These are phyloP conservation scores for Monarcha castaneiventris DNA, from an alignment of 2,113 vertebrate species.

Conservation along the genomic window DNA sequence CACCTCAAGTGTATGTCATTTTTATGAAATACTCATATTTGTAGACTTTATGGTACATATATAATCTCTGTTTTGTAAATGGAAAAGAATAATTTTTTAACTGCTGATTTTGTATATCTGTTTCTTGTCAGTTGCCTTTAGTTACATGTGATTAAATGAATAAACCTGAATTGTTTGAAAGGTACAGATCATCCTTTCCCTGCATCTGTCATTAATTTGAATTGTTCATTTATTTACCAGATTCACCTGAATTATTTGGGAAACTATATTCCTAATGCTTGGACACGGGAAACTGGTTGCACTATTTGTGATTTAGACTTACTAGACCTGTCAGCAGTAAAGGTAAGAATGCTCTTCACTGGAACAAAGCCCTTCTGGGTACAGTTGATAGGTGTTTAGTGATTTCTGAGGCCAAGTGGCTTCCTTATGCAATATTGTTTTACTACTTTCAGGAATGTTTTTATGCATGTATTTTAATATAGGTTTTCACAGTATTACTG, in stretches of 20 bases:
- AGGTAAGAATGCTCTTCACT: slow-evolving; percentile 76
- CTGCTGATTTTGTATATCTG: background rate
- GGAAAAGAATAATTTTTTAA: background rate
- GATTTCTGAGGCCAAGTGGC: background rate
- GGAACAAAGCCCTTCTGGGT: background rate
- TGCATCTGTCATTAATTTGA: background rate
- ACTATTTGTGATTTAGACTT: slow-evolving; percentile 82
- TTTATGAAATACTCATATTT: background rate
- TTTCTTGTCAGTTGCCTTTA: background rate
- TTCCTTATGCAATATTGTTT: background rate
- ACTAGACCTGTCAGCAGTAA: slow-evolving; percentile 80
- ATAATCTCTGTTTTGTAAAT: background rate
- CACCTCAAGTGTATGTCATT: background rate
- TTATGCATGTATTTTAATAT: background rate
- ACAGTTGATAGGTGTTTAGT: background rate
- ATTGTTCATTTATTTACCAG: slow-evolving; percentile 69
- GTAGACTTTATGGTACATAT: background rate
- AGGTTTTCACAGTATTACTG: background rate
- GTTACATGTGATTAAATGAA: background rate
- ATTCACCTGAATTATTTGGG: slow-evolving; percentile 92
- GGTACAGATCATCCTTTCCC: background rate
- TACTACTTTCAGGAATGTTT: background rate
- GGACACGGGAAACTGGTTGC: slow-evolving; percentile 92
- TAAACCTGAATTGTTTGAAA: background rate
- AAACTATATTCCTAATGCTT: slow-evolving; percentile 93